Base-by-base conservation (phyloP, 2,113 vertebrate species). In the Solenodon paradoxus region DNA sequence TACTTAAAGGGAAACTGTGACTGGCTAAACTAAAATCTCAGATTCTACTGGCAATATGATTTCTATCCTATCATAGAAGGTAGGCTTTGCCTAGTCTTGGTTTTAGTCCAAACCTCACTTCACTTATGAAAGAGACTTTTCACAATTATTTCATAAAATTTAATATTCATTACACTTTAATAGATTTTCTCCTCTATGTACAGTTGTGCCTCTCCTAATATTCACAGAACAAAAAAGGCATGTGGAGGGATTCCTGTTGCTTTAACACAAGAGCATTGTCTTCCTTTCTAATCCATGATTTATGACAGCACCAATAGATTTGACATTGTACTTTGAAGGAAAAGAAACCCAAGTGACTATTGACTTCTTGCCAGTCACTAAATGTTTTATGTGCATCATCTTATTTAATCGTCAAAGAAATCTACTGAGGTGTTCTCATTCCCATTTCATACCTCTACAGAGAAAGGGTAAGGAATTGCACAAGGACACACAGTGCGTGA, bases 321-420 rank as follows among this genome's bases (percentile, higher is more conserved):
- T 90, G 57, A 49, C 78, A 74, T 89, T 49, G 49, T 51, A 55
- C 55, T 94, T 94, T 51, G 78, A 91, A 90, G 53, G 20, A 19
- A 42, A 69, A n/a, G 55, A 59, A 16, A 30, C 9, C 12, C 49
- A 51, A 32, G 38, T 53, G 72, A 68, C 42, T 59, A 15, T 81
- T 83, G 53, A 51, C 20, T 90, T 72, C 51, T 84, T 93, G 35
- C 17, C 84, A 85, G 20, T 40, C 78, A 84, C 28, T 71, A 77
- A 59, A 72, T 79, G n/a, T 61, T 85, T 86, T 90, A 88, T 63
- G 19, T 15, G 15, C 13, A 72, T 74, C 63, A 45, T 91, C n/a
- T 95, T 81, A 47, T 86, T 92, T 91, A 78, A 53, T 88, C 35
- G 66, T 77, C n/a, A 90, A 89, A 87, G 28, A 32, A 71, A 26